These are phyloP conservation scores for Drosophila demipolita DNA, from an alignment of 2,888 invertebrate genomes.

Conservation along the genomic window DNA sequence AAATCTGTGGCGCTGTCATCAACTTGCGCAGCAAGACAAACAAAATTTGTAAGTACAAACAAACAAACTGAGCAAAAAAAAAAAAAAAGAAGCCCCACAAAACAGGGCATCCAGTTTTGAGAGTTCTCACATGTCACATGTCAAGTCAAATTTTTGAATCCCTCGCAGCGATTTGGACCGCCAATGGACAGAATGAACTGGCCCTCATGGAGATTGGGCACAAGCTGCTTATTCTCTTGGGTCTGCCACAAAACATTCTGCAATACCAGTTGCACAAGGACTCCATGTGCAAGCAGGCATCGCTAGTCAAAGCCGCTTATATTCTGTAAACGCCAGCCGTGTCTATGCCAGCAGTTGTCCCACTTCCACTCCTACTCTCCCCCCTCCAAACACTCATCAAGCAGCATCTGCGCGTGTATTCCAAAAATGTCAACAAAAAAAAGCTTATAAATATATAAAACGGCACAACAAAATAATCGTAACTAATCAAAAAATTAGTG, in stretches of 20 bases:
- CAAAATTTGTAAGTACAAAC: conserved; percentile 88
- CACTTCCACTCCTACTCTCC: not conserved
- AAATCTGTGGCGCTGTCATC: conserved; percentile 98
- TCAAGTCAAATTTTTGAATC: not conserved
- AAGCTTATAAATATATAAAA: not conserved
- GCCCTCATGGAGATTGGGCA: conserved; percentile 94
- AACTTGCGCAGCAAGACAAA: conserved; percentile 96
- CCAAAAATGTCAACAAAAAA: conserved; percentile 56
- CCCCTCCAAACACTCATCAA: not conserved
- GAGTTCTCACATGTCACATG: not conserved
- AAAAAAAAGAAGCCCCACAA: not conserved
- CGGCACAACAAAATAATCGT: conserved; percentile 3
- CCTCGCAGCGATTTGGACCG: conserved; percentile 91
- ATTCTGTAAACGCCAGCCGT: conserved; percentile 59
- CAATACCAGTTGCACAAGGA: conserved; percentile 93
- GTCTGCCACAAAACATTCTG: conserved; percentile 86
- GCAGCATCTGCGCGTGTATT: conserved; percentile 47
- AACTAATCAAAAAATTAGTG: not conserved
- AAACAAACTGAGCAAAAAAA: not conserved
- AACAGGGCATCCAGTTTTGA: not conserved
- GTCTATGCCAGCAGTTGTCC: conserved; percentile 14
- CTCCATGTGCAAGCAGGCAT: conserved; percentile 92
- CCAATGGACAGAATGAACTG: conserved; percentile 90
- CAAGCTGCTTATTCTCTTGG: conserved; percentile 93
- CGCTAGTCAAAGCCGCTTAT: conserved; percentile 88